Conservation (phyloP, 2,888 invertebrate species). For the Melieria picta region DNA sequence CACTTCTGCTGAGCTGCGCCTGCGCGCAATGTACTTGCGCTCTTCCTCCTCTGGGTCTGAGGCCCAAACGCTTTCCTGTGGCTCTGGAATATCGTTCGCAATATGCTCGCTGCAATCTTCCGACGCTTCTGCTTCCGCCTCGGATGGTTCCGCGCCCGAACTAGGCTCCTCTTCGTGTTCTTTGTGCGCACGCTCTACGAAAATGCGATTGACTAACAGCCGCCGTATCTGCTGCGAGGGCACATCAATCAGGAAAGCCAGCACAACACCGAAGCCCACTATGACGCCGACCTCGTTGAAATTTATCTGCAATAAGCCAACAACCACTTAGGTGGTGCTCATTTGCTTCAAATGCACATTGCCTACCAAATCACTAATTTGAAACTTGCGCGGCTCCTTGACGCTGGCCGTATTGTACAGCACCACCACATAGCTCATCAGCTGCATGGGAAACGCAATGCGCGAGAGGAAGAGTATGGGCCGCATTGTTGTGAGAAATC, state of each 20-base stretch:
- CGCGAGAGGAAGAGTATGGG: slow-evolving; percentile 73
- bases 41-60: slow-evolving; percentile 56
- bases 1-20: slow-evolving; percentile 18
- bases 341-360: background rate
- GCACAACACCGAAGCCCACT: slow-evolving; percentile 67
- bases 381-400: slow-evolving; percentile 71
- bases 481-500: slow-evolving; percentile 68
- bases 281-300: slow-evolving; percentile 69
- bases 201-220: slow-evolving; percentile 64
- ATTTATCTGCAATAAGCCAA: slow-evolving; percentile 68
- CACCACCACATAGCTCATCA: slow-evolving; percentile 74
- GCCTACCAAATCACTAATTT: slow-evolving; percentile 70
- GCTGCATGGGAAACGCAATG: slow-evolving; percentile 74
- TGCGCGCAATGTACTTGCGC: slow-evolving; percentile 41
- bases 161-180: slow-evolving; percentile 34
- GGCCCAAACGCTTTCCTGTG: slow-evolving; percentile 68
- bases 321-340: background rate
- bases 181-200: slow-evolving; percentile 47
- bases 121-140: slow-evolving; percentile 37
- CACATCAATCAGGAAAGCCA: slow-evolving; percentile 74
- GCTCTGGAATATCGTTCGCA: slow-evolving; percentile 49
- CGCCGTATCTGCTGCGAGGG: slow-evolving; percentile 71
- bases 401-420: slow-evolving; percentile 74
- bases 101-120: slow-evolving; percentile 41
- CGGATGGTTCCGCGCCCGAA: slow-evolving; percentile 52